Conservation (phyloP, 2,113 vertebrate genomes). For the Campylomormyrus tamandua region DNA sequence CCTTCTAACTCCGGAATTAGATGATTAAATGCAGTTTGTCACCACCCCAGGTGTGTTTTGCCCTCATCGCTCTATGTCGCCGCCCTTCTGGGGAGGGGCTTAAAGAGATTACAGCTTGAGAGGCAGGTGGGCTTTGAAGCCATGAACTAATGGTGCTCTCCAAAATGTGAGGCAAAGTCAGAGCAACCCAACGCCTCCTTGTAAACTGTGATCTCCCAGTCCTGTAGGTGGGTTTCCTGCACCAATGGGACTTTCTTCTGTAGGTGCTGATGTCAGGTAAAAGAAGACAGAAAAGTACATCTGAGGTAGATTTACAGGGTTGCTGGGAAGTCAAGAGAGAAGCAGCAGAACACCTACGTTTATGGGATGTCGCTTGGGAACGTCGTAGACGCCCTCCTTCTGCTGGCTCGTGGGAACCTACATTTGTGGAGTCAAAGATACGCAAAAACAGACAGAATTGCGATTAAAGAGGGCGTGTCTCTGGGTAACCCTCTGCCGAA, state of each 20-base stretch:
- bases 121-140: neutral
- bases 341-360: slow-evolving; percentile 74
- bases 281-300: neutral
- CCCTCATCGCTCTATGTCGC: neutral
- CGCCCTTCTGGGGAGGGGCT: neutral
- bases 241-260: neutral
- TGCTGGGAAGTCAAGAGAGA: slow-evolving; percentile 32
- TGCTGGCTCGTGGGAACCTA: slow-evolving; percentile 98
- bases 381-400: slow-evolving; percentile 99
- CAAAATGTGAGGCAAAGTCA: neutral
- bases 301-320: neutral
- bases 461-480: neutral
- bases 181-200: neutral
- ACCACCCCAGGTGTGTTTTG: neutral
- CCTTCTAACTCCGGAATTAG: neutral
- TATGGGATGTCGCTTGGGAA: slow-evolving; percentile 98
- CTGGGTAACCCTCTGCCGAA: neutral
- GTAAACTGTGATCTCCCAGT: neutral
- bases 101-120: neutral
- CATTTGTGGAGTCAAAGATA: slow-evolving; percentile 30
- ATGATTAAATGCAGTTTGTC: neutral
- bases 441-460: slow-evolving; percentile 25
- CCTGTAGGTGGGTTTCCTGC: neutral
- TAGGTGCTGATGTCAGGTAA: neutral
- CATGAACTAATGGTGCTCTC: neutral